Conservation (phyloP, 2,113 vertebrate species). For the Pandion haliaetus region DNA sequence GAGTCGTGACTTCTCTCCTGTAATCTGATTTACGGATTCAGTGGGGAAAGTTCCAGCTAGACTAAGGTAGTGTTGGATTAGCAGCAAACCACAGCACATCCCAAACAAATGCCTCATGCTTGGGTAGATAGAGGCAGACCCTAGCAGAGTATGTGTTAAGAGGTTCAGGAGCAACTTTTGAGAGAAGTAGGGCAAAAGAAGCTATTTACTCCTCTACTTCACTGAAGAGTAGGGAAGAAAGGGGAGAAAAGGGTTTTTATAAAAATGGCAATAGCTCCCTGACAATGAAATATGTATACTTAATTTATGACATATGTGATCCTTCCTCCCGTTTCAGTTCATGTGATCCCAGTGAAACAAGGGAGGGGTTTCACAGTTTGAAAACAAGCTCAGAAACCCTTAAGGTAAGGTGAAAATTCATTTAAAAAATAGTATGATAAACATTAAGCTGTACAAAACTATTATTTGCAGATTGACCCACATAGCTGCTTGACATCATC, state of each 20-base stretch:
- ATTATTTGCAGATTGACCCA: constrained; percentile 21
- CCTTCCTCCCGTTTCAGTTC: not conserved
- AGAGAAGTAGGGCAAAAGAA: not conserved
- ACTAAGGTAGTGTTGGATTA: not conserved
- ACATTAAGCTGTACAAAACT: not conserved
- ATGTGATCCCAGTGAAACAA: not conserved
- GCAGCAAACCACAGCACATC: not conserved
- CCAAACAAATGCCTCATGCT: not conserved
- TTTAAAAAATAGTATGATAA: not conserved
- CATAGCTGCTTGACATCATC: constrained; percentile 17
- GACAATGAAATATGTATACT: not conserved
- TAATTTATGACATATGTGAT: not conserved
- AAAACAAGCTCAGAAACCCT: not conserved
- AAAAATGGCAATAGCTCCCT: not conserved
- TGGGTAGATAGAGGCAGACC: not conserved
- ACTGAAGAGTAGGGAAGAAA: not conserved
- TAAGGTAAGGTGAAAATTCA: not conserved
- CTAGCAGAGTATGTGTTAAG: not conserved
- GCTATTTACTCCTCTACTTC: not conserved
- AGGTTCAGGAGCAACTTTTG: not conserved
- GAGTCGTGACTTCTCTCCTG: not conserved
- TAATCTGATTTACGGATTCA: constrained; percentile 18
- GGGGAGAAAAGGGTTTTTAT: not conserved
- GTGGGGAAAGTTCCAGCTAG: constrained; percentile 4
- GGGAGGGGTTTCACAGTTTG: not conserved